Base-by-base conservation (phyloP, 1,140 invertebrate species). In the Drosophila paulistorum region DNA sequence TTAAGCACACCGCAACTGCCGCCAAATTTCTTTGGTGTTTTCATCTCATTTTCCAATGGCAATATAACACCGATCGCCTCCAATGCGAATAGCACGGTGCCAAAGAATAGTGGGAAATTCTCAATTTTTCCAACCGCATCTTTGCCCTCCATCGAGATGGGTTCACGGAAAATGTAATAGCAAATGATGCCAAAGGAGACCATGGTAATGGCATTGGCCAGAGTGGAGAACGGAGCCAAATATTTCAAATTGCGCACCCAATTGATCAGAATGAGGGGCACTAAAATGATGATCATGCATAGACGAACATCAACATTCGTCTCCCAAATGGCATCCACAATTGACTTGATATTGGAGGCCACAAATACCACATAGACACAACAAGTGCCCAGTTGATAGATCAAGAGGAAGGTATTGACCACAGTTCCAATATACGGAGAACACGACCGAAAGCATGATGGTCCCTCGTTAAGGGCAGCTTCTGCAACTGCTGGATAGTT, bases 281-380 rank as follows among this genome's bases (percentile, higher is more conserved):
- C 59, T 1, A 97, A 91, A 11, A 96, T 81, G 6, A 94, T 93
- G n/a, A 94, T 82, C 92, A 96, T 95, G 89, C 95, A 95, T 2
- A 94, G 75, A 20, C 94, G 92, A 23, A 95, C 76, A 75, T 94
- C 92, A 2, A 94, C 74, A 1, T 81, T 75, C 1, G 89, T 79
- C 1, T 89, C 76, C 4, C 82, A 75, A 63, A 93, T 91, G 41
- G 74, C 73, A 74, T 93, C 83, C 79, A 93, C 93, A 74, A 96
- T 95, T 77, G 93, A 91, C 91, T 95, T 93, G 10, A 96, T 92
- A 91, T 96, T 98, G 17, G 94, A 94, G 0, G 96, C 94, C 58
- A 98, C 95, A 90, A 98, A 98, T 0, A 98, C 95, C 23, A 97
- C 94, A 90, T 98, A 98, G 3, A 98, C 96, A 92, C 96, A 97